Evolutionary conservation across 2,113 vertebrate genomes (phyloP).

Genomic region (Oceanodroma tethys): DNA sequence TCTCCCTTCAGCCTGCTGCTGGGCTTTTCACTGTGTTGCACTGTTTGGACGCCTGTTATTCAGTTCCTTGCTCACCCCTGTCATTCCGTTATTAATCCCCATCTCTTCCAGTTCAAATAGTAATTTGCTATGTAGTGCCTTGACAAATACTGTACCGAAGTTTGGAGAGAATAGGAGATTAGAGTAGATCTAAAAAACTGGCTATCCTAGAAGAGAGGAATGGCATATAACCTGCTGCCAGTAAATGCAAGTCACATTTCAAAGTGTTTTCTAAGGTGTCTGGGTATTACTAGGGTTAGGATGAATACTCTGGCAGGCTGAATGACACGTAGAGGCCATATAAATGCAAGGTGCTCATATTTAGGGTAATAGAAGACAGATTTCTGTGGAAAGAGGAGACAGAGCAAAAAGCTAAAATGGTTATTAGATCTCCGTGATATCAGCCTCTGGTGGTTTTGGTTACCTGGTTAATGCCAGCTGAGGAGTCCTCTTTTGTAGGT

Average conservation of each 20-base stretch:
- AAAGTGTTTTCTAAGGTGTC: not conserved
- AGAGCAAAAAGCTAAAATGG: not conserved
- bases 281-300: not conserved
- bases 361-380: not conserved
- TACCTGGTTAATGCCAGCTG: slow-evolving; percentile 44
- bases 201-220: not conserved
- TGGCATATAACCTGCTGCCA: not conserved
- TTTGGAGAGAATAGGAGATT: not conserved
- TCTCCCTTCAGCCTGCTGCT: not conserved
- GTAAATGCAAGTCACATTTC: not conserved
- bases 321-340: not conserved
- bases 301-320: not conserved
- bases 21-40: not conserved
- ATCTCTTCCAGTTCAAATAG: not conserved
- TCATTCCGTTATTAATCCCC: not conserved
- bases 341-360: not conserved
- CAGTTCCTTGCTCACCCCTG: not conserved
- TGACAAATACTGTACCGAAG: not conserved
- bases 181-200: not conserved
- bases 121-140: not conserved
- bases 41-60: not conserved
- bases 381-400: slow-evolving; percentile 3
- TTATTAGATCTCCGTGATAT: not conserved
- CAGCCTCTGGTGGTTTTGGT: slow-evolving; percentile 24
- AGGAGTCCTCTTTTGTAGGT: slow-evolving; percentile 30